These are phyloP conservation scores for Dendrocincla fuliginosa DNA, from an alignment of 2,797 vertebrate genomes.

Conservation along the genomic window DNA sequence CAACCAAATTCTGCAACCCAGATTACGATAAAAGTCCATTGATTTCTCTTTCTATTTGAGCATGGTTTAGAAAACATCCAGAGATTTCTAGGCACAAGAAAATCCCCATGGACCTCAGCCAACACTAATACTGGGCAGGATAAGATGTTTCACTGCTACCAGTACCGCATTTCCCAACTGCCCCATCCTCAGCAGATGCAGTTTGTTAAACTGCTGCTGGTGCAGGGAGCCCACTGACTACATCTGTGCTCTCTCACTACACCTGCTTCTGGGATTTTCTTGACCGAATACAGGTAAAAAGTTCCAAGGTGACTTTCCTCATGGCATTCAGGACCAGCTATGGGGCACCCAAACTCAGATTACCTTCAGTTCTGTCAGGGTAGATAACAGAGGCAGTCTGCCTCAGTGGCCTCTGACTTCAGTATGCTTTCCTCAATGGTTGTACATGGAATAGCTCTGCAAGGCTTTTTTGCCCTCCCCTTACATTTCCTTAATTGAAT, in stretches of 20 bases:
- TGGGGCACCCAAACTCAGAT: background rate
- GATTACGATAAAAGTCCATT: background rate
- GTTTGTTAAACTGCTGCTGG: background rate
- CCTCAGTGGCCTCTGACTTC: background rate
- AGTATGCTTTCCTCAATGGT: background rate
- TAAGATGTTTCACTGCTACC: background rate
- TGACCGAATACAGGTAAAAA: background rate
- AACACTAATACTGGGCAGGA: background rate
- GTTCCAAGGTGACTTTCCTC: background rate
- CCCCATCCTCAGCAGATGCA: background rate
- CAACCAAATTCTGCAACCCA: background rate
- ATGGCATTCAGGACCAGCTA: background rate
- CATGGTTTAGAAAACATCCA: background rate
- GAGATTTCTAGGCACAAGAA: background rate
- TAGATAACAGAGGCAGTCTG: background rate
- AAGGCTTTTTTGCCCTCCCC: background rate
- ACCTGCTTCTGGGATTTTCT: background rate
- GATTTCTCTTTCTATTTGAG: background rate
- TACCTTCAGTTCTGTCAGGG: background rate
- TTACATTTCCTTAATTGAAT: background rate
- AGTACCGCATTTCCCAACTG: fast-evolving
- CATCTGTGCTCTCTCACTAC: background rate
- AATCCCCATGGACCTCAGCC: background rate
- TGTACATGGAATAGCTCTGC: background rate
- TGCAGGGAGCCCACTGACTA: background rate